A percentile compares a stretch with the other conserved stretches of the same genome.
These are phyloP conservation scores for Artibeus jamaicensis DNA, from an alignment of 2,797 vertebrate genomes.

Conservation along the genomic window DNA sequence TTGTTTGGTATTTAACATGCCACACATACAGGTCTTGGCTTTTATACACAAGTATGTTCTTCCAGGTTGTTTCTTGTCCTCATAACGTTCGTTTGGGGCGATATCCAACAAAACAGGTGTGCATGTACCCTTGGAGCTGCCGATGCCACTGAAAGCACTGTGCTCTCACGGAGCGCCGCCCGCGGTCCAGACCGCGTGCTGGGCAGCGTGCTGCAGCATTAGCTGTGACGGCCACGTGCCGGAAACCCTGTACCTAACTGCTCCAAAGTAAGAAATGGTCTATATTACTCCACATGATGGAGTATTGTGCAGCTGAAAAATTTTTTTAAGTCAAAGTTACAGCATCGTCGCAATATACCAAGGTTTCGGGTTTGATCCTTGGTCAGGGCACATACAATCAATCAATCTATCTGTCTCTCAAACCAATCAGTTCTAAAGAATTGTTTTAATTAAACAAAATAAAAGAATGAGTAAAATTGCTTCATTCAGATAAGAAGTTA, in stretches of 20 bases:
- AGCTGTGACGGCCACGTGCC: background rate
- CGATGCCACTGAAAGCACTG: background rate
- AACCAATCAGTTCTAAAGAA: too few species aligned
- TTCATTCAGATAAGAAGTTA: background rate
- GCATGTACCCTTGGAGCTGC: background rate
- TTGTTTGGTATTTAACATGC: background rate
- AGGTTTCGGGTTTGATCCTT: too few species aligned
- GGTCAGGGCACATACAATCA: too few species aligned
- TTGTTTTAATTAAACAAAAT: too few species aligned
- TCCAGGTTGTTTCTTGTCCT: background rate
- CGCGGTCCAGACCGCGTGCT: background rate
- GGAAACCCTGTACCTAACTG: background rate
- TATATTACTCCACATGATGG: background rate
- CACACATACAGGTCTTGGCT: background rate
- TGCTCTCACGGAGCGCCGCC: rapidly evolving
- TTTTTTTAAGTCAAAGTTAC: too few species aligned
- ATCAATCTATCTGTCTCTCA: too few species aligned
- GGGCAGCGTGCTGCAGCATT: background rate
- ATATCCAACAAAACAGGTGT: background rate
- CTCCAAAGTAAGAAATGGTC: background rate
- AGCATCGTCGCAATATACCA: too few species aligned
- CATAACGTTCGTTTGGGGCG: background rate
- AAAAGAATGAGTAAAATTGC: background rate
- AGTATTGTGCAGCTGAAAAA: background rate
- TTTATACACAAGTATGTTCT: background rate